Base-by-base conservation (phyloP, 2,113 vertebrate species). In the Phyllopteryx taeniolatus region DNA sequence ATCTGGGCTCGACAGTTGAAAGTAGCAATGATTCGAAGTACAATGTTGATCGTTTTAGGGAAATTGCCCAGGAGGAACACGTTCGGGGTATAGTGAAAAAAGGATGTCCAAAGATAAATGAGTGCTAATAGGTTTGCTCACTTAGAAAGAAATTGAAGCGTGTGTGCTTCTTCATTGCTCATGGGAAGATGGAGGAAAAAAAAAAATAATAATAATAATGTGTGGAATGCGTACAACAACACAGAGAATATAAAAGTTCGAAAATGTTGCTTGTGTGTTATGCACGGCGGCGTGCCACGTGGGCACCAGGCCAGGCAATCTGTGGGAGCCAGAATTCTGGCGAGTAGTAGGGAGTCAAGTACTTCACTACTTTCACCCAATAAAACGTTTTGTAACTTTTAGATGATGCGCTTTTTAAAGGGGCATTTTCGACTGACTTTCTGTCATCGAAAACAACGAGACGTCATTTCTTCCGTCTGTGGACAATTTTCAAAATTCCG, bases 21-120 rank as follows among this genome's bases (percentile, higher is more conserved):
- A 64, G 19, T 63, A 77, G 73, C 86, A 85, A 15, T 79, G 78
- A 83, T 87, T 71, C 19, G 43, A 17, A 51, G 47, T 15, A 2
- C 47, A 54, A 54, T 54, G 8, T 54, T 54, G 6, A n/a, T 10
- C 10, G 53, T 56, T 22, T 54, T 22, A 3, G 8, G 20, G 9
- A 56, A 56, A 22, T 22, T 10, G 4, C 20, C 20, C 53, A 10
- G 9, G 53, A n/a, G 20, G 20, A 3, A 17, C 53, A 9, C 4
- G 8, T 54, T 54, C 8, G 20, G 3, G 53, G 20, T 8, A 8
- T 22, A 9, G 14, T 11, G 20, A 39, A 39, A 39, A 39, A 39
- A 39, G 35, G 3, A 39, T 2, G 4, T 5, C 6, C 4, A 2
- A 39, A 39, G 6, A 5, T 3, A 39, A 39, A 39, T 39, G 3